These are phyloP conservation scores for Sporophila hypoxantha DNA, from an alignment of 2,113 vertebrate species.

Conservation along the genomic window DNA sequence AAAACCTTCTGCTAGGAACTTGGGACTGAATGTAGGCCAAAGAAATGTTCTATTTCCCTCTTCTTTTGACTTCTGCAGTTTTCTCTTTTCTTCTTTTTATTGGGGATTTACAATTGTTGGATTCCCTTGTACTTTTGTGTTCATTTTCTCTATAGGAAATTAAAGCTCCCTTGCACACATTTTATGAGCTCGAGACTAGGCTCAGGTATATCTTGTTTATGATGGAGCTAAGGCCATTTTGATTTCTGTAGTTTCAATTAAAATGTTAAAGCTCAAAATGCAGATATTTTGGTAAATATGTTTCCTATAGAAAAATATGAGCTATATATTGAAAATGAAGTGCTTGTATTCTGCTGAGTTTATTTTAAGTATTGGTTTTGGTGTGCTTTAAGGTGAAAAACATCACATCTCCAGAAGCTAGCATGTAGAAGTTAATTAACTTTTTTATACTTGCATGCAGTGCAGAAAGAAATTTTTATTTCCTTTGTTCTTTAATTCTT, in stretches of 20 bases:
- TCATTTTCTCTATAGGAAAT: not conserved
- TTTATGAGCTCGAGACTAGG: not conserved
- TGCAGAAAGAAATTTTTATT: not conserved
- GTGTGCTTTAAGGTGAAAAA: not conserved
- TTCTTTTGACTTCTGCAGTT: not conserved
- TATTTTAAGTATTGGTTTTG: not conserved
- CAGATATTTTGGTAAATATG: not conserved
- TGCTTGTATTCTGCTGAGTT: not conserved
- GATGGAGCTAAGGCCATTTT: not conserved
- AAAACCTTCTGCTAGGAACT: not conserved
- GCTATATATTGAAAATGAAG: not conserved
- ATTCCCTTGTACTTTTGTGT: not conserved
- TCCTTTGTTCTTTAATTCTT: not conserved
- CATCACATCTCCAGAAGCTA: not conserved
- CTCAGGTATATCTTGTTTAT: not conserved
- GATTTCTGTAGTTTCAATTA: not conserved
- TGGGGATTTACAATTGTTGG: not conserved
- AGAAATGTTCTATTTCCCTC: not conserved
- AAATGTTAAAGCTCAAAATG: not conserved
- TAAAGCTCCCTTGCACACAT: not conserved
- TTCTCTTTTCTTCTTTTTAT: not conserved
- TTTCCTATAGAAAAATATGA: not conserved
- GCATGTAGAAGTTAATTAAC: not conserved
- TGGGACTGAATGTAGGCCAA: not conserved
- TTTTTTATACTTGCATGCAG: not conserved